Evolutionary conservation across 2,888 invertebrate genomes (phyloP), one percentile per base, ranked within the genome.

Genomic region (Lysandra coridon): DNA sequence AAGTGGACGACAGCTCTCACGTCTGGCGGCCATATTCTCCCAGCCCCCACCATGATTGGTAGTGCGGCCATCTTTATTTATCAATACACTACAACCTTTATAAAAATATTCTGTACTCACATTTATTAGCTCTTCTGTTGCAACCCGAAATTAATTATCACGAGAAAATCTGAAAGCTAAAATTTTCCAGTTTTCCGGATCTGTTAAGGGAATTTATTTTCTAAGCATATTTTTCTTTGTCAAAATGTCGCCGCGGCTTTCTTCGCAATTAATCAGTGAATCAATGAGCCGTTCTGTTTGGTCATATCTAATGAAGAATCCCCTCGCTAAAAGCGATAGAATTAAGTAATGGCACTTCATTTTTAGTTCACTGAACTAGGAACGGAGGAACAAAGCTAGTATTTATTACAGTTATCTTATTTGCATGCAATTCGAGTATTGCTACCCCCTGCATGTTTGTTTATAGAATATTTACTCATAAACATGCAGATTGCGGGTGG

Each of bases 401-500:
- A 91, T 94, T 93, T 94, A 93, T 93, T 90, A 84, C 87, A 86
- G 88, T 91, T 91, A 92, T 93, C 92, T 92, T 90, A 94, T 94
- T 94, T 94, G 93, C 94, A 94, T 94, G 90, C 92, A 92, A 94
- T 94, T 90, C 88, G 88, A 87, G 88, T 92, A 92, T 92, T 91
- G 89, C 90, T 90, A 89, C 89, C 89, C 87, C 86, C 83, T 37
- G 17, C 23, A 69, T 89, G 90, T 90, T 92, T 92, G 92, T 93
- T 93, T 92, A 94, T 94, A 94, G 93, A 94, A 94, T 93, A 92
- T 93, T 91, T 91, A 87, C 92, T 92, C 93, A 94, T 94, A 94
- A 94, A 94, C 93, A 94, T 94, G 94, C 92, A 94, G 94, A 94
- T 94, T 94, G 94, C 90, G 93, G 92, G 92, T 91, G 94, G 91